These are phyloP conservation scores for Limonius californicus DNA, from an alignment of 1,140 invertebrate genomes.

Conservation along the genomic window DNA sequence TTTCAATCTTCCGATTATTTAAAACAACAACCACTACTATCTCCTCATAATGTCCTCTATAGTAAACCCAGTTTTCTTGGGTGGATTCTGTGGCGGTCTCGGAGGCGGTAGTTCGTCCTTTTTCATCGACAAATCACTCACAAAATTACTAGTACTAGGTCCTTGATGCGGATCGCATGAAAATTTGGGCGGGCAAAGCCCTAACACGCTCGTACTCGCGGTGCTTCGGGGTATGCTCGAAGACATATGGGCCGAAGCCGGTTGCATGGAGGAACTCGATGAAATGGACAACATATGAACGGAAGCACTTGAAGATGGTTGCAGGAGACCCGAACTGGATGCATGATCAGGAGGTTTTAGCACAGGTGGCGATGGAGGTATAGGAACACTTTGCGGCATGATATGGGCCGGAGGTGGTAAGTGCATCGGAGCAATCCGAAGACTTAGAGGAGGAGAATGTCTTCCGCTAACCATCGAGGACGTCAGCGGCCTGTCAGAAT, in stretches of 20 bases:
- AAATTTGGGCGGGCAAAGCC: conserved; percentile 11
- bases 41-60: conserved; percentile 72
- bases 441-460: conserved; percentile 32
- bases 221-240: not conserved
- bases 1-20: not conserved
- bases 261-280: not conserved
- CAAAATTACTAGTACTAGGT: conserved; percentile 26
- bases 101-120: conserved; percentile 41
- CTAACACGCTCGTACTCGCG: not conserved
- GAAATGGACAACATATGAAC: not conserved
- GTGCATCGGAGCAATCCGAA: conserved; percentile 29
- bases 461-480: conserved; percentile 13
- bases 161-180: conserved; percentile 9
- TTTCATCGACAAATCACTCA: conserved; percentile 45
- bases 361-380: conserved; percentile 20
- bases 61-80: conserved; percentile 62
- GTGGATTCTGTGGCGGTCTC: conserved; percentile 49
- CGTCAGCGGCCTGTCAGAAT: conserved; percentile 28
- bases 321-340: not conserved
- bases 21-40: conserved; percentile 38
- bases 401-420: conserved; percentile 19
- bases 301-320: conserved; percentile 4
- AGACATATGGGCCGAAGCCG: not conserved
- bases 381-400: conserved; percentile 26
- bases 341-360: conserved; percentile 35